Base-by-base conservation (phyloP, 2,797 vertebrate genomes). In the Halcyon badia region DNA sequence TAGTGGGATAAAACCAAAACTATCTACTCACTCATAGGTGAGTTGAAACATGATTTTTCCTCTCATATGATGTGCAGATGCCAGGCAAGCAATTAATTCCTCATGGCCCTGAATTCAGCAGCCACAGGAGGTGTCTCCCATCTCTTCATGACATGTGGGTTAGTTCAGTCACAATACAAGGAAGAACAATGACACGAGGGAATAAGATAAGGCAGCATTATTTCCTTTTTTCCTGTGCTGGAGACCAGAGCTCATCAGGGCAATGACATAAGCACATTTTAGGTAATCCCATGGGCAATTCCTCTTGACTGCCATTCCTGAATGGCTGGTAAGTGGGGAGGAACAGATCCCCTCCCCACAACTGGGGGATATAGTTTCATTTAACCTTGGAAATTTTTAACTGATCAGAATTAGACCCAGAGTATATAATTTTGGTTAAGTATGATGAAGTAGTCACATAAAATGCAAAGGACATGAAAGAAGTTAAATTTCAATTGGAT, bases 201-300 rank as follows among this genome's bases (percentile, higher is more conserved):
- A 82, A 31, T 49, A 10, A 92, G 88, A 84, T 41, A 78, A 88
- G 20, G 44, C 57, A 37, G 42, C 3, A 0, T 60, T 4, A 8
- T 83, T 95, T 89, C 31, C 82, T 92, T 35, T 56, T 75, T 90
- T 82, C 79, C 68, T 80, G 56, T 61, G 52, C 52, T 68, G 72
- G 16, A 86, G 52, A 80, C 3, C 8, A 66, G 87, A 72, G 64
- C 64, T 83, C 60, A 30, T 37, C 60, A 73, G 51, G 49, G 51
- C 48, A 80, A 13, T 31, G 60, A 61, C 5, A 31, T 18, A 64
- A 80, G 58, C 20, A 42, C 11, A 3, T 24, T 58, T 42, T 11
- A 58, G 79, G 44, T 30, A 21, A 51, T 64, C 14, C 56, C 51
- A 4, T 2, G 24, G 35, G 30, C 1, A 5, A 37, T 26, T 62